phyloP scores from a whole-genome alignment of 2,888 invertebrate genomes.

The Romanomermis culicivorax region DNA sequence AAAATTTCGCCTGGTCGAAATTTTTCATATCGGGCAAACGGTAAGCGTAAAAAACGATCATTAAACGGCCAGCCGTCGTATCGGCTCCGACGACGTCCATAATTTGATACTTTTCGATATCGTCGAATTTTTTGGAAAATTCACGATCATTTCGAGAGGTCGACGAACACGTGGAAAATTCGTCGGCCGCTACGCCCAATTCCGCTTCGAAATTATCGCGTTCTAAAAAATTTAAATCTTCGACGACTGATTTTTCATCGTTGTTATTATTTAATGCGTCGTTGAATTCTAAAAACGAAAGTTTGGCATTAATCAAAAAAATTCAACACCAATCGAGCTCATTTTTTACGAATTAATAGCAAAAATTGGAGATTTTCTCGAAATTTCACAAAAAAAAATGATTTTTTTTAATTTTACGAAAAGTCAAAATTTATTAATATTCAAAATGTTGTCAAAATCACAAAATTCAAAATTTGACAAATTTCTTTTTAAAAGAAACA shows the following conservation, averaged over 20 bases:
- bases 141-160: neutral
- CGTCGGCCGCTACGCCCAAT: constrained; percentile 17
- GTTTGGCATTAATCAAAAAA: neutral
- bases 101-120: constrained; percentile 51
- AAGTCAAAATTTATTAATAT: no score
- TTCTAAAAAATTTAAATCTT: constrained; percentile 6
- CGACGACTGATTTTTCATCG: neutral
- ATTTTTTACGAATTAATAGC: neutral
- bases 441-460: no score
- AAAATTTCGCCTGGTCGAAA: constrained; percentile 48
- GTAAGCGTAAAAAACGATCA: constrained; percentile 88
- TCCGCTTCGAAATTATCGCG: constrained; percentile 16
- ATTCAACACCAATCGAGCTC: neutral
- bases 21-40: constrained; percentile 57
- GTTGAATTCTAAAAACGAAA: neutral
- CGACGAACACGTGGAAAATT: constrained; percentile 11
- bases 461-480: no score
- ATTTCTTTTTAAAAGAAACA: no score
- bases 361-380: no score
- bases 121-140: constrained; percentile 40
- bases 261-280: neutral
- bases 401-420: no score
- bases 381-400: no score
- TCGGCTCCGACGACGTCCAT: constrained; percentile 65
- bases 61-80: constrained; percentile 59